These are phyloP conservation scores for Bos indicus DNA, from an alignment of 2,113 vertebrate species.

Conservation along the genomic window DNA sequence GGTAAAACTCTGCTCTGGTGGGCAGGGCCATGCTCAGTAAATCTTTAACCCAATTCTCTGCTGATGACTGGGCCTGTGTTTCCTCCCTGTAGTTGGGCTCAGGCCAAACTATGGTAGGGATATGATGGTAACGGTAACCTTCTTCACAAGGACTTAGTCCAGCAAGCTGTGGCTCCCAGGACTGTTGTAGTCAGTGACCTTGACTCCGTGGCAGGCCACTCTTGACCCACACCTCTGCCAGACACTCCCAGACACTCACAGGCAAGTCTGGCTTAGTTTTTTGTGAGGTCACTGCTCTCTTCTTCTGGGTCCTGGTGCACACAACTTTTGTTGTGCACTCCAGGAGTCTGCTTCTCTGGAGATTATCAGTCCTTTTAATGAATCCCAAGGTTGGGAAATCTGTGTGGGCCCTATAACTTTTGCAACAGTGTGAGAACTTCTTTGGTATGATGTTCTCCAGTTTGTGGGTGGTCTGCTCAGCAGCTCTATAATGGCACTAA, in stretches of 20 bases:
- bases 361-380: background rate
- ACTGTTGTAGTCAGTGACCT: background rate
- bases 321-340: background rate
- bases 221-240: background rate
- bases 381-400: background rate
- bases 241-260: background rate
- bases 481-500: background rate
- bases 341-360: background rate
- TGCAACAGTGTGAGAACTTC: background rate
- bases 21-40: background rate
- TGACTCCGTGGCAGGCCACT: accelerated
- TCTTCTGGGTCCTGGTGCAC: background rate
- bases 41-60: background rate
- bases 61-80: background rate
- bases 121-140: background rate
- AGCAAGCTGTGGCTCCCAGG: background rate
- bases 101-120: background rate
- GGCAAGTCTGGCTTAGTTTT: background rate
- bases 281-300: background rate
- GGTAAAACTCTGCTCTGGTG: background rate
- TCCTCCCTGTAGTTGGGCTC: background rate
- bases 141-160: background rate
- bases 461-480: background rate
- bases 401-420: background rate
- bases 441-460: background rate